Evolutionary conservation across 2,113 vertebrate genomes (phyloP).

Genomic region (Pseudorhombus dupliciocellatus): DNA sequence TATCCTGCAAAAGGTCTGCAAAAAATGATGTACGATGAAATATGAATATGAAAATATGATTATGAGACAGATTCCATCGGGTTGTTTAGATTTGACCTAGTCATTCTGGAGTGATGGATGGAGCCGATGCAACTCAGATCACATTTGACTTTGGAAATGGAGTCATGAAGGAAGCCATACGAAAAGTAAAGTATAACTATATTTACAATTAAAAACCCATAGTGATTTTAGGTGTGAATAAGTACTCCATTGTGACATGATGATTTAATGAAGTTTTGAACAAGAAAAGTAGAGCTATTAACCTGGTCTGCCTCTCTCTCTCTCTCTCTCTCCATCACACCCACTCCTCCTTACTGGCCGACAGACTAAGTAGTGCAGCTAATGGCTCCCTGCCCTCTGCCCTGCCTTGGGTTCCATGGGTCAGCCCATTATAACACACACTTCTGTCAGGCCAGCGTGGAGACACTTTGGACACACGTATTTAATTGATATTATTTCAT

Average conservation of each 20-base stretch:
- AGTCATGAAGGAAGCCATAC: not conserved
- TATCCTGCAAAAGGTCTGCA: not conserved
- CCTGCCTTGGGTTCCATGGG: conserved; percentile 28
- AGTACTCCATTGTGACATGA: too few relatives aligned
- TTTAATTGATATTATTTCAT: not conserved
- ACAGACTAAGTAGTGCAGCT: conserved; percentile 41
- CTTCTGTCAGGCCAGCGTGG: too few relatives aligned
- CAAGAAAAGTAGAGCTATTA: not conserved
- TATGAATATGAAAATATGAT: too few relatives aligned
- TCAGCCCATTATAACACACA: conserved; percentile 52
- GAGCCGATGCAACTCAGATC: not conserved
- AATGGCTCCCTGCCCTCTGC: conserved; percentile 42
- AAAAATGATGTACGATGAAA: not conserved
- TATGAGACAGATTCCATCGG: not conserved
- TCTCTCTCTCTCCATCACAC: not conserved
- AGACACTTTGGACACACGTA: not conserved
- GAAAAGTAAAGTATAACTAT: not conserved
- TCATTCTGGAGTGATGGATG: not conserved
- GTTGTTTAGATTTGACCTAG: not conserved
- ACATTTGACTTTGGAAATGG: not conserved
- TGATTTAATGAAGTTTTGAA: not conserved
- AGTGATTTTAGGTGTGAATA: not conserved
- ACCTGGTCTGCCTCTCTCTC: not conserved
- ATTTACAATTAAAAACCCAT: too few relatives aligned
- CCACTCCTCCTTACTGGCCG: conserved; percentile 12